These are phyloP conservation scores for Botrylloides violaceus DNA, from an alignment of 23 tunicate species.

Conservation along the genomic window DNA sequence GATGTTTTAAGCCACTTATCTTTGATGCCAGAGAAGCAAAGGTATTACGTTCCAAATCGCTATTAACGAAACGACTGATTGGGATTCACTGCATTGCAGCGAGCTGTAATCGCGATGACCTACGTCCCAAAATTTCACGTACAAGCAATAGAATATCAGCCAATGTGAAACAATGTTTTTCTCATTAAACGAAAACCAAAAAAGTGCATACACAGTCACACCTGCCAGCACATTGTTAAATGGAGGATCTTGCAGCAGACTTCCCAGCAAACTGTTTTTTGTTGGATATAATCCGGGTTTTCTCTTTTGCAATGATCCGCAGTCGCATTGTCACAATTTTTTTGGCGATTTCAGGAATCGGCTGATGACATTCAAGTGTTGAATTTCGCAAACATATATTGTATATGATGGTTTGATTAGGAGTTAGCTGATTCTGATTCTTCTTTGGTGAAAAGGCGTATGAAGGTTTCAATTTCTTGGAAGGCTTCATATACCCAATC, in stretches of 20 bases:
- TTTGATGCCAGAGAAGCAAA: too few relatives aligned
- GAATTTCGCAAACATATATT: not conserved
- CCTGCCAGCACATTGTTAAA: too few relatives aligned
- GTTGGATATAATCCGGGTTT: not conserved
- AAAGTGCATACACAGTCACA: too few relatives aligned
- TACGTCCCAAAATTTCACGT: too few relatives aligned
- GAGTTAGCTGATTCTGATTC: not conserved
- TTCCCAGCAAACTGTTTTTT: conserved; percentile 8
- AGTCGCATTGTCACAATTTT: not conserved
- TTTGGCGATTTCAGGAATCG: not conserved
- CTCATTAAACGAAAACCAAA: too few relatives aligned
- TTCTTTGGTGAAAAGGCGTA: not conserved
- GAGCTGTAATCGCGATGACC: too few relatives aligned
- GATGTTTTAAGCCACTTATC: too few relatives aligned
- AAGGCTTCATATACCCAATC: not conserved
- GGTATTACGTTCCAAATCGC: too few relatives aligned
- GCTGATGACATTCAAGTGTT: not conserved
- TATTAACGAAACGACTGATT: too few relatives aligned
- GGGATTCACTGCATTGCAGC: too few relatives aligned
- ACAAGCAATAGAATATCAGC: too few relatives aligned
- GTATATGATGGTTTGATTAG: not conserved
- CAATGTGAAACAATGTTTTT: too few relatives aligned
- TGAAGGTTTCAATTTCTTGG: not conserved
- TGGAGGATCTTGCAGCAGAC: not conserved
- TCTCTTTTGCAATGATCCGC: conserved; percentile 1